Base-by-base conservation (phyloP, 2,888 invertebrate genomes). In the Tricholauxania praeusta region DNA sequence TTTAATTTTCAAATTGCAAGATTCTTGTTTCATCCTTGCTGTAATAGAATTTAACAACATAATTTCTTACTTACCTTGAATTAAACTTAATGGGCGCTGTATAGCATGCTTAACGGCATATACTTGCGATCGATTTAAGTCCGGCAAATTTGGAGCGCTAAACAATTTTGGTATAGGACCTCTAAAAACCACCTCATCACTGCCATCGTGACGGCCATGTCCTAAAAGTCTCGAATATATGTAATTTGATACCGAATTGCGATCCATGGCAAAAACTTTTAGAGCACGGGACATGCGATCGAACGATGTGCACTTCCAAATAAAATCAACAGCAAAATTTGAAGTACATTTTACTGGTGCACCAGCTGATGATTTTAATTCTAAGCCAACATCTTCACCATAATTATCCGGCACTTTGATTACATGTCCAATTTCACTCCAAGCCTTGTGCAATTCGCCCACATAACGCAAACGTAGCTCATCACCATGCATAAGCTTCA, bases 401-500 rank as follows among this genome's bases (percentile, higher is more conserved):
- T 94, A 98, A 89, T 99, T 96, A 83, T 96, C 96, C 0, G 96
- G 96, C 73, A 96, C 95, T 86, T 96, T 96, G 83, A 99, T 98
- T 62, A 99, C 98, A 86, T 99, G 98, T 0, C 99, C 99, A 14
- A 98, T 95, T 49, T 97, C 97, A n/a, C 94, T 94, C 99, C 99
- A 99, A 0, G 95, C 91, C 84, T 96, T 97, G 85, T 96, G 96
- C 82, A 96, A 87, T 84, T 98, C 98, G 0, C 98, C 98, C 1
- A 96, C 92, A 82, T 96, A 97, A 82, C 98, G 93, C 79, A 99
- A 89, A 80, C 97, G 90, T 71, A 99, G 87, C 86, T 99, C 99
- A 89, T 99, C 99, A 10, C 99, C 99, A 84, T 98, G 98, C 98
- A 99, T 99, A 70, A 99, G 88, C 85, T 98, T 97, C 96, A 99